phyloP scores from a whole-genome alignment of 1,140 invertebrate genomes.

The Penaeus chinensis region DNA sequence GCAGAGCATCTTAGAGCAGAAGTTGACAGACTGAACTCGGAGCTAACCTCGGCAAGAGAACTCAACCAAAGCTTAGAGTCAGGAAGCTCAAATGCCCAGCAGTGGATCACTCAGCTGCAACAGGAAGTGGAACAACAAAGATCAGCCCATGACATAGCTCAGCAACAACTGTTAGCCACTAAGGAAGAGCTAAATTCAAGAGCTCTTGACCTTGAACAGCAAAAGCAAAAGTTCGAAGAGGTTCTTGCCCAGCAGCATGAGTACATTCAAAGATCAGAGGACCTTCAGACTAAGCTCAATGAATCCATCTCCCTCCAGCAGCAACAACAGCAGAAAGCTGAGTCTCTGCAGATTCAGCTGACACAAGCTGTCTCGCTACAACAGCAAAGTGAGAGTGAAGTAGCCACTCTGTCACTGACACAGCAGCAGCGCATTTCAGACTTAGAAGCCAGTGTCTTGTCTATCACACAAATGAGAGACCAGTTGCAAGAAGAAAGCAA shows the following conservation, averaged over 20 bases:
- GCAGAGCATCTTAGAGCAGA: too few relatives aligned
- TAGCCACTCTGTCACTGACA: conserved; percentile 22
- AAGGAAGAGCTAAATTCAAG: too few relatives aligned
- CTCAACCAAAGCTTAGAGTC: conserved; percentile 32
- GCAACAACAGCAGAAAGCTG: conserved; percentile 28
- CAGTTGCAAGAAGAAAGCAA: conserved; percentile 33
- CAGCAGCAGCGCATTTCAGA: conserved; percentile 40
- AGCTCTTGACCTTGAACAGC: neutral
- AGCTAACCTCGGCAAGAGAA: conserved; percentile 34
- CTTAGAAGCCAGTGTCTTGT: conserved; percentile 42
- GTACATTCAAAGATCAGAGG: neutral
- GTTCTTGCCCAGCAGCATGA: conserved; percentile 25
- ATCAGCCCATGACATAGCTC: conserved; percentile 3
- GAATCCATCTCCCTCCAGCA: conserved; percentile 15
- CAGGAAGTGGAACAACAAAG: conserved; percentile 1
- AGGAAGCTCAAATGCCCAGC: conserved; percentile 24
- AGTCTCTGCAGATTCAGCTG: conserved; percentile 38
- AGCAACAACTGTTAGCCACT: neutral
- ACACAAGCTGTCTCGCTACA: conserved; percentile 15
- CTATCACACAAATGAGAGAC: conserved; percentile 16
- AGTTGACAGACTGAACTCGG: conserved; percentile 25
- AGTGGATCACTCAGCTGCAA: conserved; percentile 43
- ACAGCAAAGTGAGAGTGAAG: conserved; percentile 43
- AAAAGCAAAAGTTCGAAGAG: neutral
- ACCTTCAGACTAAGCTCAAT: conserved; percentile 29